These are phyloP conservation scores for Trichacis sp. DNA, from an alignment of 2,888 invertebrate species.

Conservation along the genomic window DNA sequence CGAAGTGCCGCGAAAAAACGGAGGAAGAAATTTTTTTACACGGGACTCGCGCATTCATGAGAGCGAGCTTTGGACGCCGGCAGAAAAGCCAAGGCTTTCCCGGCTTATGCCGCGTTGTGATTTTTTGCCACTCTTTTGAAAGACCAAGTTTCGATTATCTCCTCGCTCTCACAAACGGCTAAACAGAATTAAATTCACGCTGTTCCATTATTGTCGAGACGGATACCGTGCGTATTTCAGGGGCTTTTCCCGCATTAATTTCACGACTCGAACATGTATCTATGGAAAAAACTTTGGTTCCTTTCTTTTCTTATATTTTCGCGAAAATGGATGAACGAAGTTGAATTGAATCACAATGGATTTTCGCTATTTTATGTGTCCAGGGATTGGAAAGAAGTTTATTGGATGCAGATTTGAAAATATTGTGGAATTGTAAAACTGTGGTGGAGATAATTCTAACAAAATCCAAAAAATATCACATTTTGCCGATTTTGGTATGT, in stretches of 20 bases:
- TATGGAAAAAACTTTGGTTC: background rate
- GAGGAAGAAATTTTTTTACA: slow-evolving; percentile 3
- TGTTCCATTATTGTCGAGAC: slow-evolving; percentile 3
- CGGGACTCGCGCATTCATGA: slow-evolving; percentile 6
- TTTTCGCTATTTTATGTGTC: no score
- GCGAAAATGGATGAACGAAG: no score
- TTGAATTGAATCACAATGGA: no score
- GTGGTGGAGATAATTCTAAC: no score
- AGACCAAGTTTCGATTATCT: slow-evolving; percentile 20
- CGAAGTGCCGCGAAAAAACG: slow-evolving; percentile 10
- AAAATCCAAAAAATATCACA: no score
- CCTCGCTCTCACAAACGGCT: background rate
- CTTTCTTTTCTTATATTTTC: background rate
- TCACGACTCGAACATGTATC: background rate
- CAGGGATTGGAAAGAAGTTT: no score
- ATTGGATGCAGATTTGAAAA: no score
- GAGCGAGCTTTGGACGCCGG: slow-evolving; percentile 17
- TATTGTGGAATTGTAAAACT: no score
- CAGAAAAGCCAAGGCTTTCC: slow-evolving; percentile 20
- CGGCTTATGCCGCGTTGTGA: slow-evolving; percentile 16
- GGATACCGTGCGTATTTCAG: background rate
- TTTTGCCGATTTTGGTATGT: no score
- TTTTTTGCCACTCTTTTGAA: slow-evolving; percentile 22
- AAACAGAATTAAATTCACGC: slow-evolving; percentile 1
- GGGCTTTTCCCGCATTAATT: background rate